Evolutionary conservation across 1,140 invertebrate genomes (phyloP), one percentile per base, ranked within the genome.

Genomic region (Cotesia vestalis): DNA sequence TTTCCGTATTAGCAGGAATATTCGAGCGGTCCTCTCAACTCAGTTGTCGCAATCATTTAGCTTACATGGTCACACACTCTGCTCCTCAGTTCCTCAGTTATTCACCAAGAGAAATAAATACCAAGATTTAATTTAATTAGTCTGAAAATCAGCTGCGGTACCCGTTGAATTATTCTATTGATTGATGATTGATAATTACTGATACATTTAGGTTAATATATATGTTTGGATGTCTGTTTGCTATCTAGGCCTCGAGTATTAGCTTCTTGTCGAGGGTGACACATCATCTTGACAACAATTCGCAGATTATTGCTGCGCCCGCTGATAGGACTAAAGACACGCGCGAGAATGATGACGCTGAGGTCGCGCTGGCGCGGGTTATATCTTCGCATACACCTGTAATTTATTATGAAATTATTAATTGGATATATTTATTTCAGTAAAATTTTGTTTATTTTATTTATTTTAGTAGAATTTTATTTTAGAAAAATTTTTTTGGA

Each of bases 251-350:
- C 46, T 27, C 35, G 67, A 69, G 34, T 66, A 55, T 36, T 1
- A 57, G 20, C 52, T 53, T 66, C 12, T n/a, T 36, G 51, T 63
- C 60, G 8, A 52, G 46, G 67, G 59, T 73, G 69, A 78, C 84
- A 82, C 78, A 87, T 87, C 85, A 87, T 85, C 86, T 87, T 20
- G 80, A 83, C 53, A 85, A 64, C 69, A 81, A 79, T 73, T 73
- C 76, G 53, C 80, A 78, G 6, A 83, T 66, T 52, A 77, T 73
- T 46, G 73, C 76, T 67, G 74, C 70, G 59, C 73, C 77, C 17
- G 75, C 61, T 17, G 78, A 78, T 8, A 84, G 71, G 3, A 77
- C 69, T 36, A 80, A 69, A n/a, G 81, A 80, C 36, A 83, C 74
- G 74, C 80, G 81, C 14, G 80, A 78, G 40, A 81, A 62, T 4